Conservation (phyloP, 2,797 vertebrate genomes). For the Tenualosa thibaudeaui region DNA sequence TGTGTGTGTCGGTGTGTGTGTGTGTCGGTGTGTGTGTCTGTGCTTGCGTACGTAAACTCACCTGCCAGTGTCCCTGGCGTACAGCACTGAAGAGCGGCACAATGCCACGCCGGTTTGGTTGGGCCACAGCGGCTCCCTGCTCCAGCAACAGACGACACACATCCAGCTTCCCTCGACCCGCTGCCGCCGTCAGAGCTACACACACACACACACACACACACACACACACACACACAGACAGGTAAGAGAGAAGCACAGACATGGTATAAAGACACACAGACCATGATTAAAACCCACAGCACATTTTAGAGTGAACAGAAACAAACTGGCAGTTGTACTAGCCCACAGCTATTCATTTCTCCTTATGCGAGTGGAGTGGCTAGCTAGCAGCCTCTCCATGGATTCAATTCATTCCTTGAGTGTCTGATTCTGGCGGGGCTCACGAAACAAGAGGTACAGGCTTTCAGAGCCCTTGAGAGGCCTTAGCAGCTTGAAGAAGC, state of each 20-base stretch:
- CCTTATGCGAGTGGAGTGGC: background rate
- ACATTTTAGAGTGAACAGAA: background rate
- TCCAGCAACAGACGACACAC: slow-evolving; percentile 84
- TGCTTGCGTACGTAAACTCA: slow-evolving; percentile 43
- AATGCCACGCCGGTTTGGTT: slow-evolving; percentile 84
- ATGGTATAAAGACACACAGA: background rate
- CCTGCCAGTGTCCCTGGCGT: slow-evolving; percentile 90
- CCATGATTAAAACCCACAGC: background rate
- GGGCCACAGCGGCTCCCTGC: slow-evolving; percentile 83
- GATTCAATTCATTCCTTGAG: background rate
- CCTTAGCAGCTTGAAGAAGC: background rate
- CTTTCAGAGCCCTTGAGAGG: background rate
- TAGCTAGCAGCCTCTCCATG: background rate
- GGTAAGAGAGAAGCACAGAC: background rate
- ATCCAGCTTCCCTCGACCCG: slow-evolving; percentile 83
- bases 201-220: slow-evolving; percentile 8
- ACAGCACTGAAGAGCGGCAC: slow-evolving; percentile 86
- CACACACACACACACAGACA: background rate
- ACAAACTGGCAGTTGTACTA: background rate
- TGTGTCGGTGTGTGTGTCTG: background rate
- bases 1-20: background rate
- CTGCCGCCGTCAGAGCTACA: slow-evolving; percentile 82
- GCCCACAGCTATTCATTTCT: background rate
- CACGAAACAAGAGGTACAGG: background rate
- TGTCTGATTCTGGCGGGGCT: background rate